Conservation (phyloP, 2,113 vertebrate species). For the Semnornis frantzii region DNA sequence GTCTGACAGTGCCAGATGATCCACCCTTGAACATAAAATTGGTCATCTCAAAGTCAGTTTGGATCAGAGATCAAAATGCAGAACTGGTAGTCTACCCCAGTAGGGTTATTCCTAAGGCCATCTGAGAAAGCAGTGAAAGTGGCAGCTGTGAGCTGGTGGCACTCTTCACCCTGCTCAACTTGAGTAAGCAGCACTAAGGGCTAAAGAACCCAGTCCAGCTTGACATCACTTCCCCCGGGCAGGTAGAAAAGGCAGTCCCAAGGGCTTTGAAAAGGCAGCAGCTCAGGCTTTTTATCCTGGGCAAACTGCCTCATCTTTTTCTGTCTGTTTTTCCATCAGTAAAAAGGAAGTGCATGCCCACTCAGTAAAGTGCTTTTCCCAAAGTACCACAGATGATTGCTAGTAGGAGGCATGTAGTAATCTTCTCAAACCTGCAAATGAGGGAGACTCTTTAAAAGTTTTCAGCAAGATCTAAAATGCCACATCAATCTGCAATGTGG, state of each 20-base stretch:
- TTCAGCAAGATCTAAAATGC: neutral
- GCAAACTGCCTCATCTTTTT: neutral
- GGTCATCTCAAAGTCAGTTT: neutral
- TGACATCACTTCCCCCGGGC: accelerated
- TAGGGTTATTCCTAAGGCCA: neutral
- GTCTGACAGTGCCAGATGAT: neutral
- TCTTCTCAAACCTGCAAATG: constrained; percentile 2
- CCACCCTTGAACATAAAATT: neutral
- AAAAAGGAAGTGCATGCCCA: constrained; percentile 1
- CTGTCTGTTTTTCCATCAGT: neutral
- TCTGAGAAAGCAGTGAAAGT: accelerated
- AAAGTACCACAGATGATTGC: neutral
- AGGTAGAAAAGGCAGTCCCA: neutral
- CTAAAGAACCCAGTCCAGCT: neutral
- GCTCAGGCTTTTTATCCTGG: neutral
- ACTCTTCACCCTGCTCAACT: neutral
- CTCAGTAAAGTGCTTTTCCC: neutral
- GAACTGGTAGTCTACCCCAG: neutral
- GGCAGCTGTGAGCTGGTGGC: neutral
- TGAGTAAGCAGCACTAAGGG: accelerated
- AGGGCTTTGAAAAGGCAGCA: neutral
- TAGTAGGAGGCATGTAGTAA: constrained; percentile 22
- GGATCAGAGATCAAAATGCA: neutral
- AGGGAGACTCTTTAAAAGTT: constrained; percentile 17
- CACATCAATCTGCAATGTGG: neutral